These are phyloP conservation scores for Bos taurus DNA, from an alignment of 2,113 vertebrate species.

Conservation along the genomic window ARS-UCD2.0 NC_037357.1:82228501-82229000, in stretches of 20 bases:
- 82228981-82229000: not conserved
- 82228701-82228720: not conserved
- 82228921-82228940: not conserved
- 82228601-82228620: not conserved
- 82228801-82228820: not conserved
- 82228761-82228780: not conserved
- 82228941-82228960: not conserved
- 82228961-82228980: not conserved
- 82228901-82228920: not conserved
- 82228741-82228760: not conserved
- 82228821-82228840: not conserved
- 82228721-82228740: not conserved
- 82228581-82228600: not conserved
- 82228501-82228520: not conserved
- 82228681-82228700: not conserved
- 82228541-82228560: not conserved
- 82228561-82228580: not conserved
- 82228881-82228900: not conserved
- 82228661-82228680: not conserved
- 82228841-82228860: not conserved
- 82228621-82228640: not conserved
- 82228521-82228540: not conserved
- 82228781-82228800: not conserved
- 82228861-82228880: not conserved
- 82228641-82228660: not conserved